phyloP scores from a whole-genome alignment of 2,888 invertebrate genomes.

The Phytoseiulus persimilis region DNA sequence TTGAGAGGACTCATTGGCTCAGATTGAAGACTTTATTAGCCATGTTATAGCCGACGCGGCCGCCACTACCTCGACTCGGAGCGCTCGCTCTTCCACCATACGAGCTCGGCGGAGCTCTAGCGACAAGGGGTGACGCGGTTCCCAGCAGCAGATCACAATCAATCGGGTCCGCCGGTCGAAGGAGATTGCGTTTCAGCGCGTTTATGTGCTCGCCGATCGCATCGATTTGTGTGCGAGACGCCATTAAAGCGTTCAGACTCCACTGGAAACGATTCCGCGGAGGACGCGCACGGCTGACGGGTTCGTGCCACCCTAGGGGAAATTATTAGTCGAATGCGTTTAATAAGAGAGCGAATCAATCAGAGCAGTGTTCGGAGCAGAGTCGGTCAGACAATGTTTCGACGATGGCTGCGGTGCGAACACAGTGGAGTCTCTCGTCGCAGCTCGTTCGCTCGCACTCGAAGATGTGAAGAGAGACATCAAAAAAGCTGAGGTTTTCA shows the following conservation, averaged over 20 bases:
- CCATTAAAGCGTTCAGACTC: background rate
- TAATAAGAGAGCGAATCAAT: background rate
- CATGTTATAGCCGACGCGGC: slow-evolving; percentile 16
- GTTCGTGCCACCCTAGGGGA: background rate
- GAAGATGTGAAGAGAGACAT: slow-evolving; percentile 10
- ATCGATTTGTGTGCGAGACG: background rate
- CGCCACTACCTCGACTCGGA: background rate
- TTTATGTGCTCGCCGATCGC: background rate
- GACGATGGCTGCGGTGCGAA: background rate
- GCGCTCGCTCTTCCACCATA: background rate
- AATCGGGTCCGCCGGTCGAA: background rate
- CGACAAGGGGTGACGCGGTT: background rate
- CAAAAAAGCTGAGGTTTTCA: slow-evolving; percentile 39
- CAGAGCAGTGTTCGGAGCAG: background rate
- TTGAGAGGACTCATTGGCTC: background rate
- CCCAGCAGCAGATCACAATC: background rate
- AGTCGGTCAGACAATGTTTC: slow-evolving; percentile 5
- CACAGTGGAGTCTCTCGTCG: background rate
- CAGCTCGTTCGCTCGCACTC: background rate
- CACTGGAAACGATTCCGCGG: background rate
- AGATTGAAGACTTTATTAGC: slow-evolving; percentile 36
- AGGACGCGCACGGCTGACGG: background rate
- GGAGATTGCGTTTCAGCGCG: background rate
- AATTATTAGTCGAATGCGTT: background rate
- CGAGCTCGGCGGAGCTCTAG: background rate